A percentile compares a stretch with the other conserved stretches of the same genome.
phyloP scores from a whole-genome alignment of 2,113 vertebrate genomes.

The Rhynchopsitta pachyrhyncha region DNA sequence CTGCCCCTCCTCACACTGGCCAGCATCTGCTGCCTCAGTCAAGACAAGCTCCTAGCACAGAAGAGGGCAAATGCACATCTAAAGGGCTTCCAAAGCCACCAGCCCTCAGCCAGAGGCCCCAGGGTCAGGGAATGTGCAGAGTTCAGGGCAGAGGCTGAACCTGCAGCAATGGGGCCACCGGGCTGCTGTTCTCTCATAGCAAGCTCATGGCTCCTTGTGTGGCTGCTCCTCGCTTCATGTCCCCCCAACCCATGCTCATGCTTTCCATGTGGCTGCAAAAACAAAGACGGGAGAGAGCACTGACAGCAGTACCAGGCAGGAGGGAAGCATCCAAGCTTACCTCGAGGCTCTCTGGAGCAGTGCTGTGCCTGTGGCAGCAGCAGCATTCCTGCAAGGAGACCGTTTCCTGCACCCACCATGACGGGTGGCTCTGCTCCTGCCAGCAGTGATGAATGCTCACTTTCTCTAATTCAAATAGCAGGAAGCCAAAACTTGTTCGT shows the following conservation, averaged over 20 bases:
- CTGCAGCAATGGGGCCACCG: accelerated
- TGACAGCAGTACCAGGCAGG: accelerated
- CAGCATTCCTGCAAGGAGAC: not conserved
- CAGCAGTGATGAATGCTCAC: slow-evolving; percentile 50
- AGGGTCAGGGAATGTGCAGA: not conserved
- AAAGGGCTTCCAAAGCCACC: not conserved
- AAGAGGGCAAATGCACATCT: not conserved
- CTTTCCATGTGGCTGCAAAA: accelerated
- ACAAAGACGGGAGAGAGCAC: not conserved
- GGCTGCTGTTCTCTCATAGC: accelerated
- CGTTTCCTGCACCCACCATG: not conserved
- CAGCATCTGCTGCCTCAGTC: accelerated
- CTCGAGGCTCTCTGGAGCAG: not conserved
- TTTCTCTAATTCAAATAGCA: slow-evolving; percentile 60
- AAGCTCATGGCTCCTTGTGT: accelerated
- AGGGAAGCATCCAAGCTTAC: not conserved
- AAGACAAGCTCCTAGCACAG: not conserved
- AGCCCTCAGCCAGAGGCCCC: not conserved
- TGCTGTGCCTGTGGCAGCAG: not conserved
- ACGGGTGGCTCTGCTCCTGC: not conserved
- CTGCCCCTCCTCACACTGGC: not conserved
- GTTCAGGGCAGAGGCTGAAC: not conserved
- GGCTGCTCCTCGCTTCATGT: accelerated
- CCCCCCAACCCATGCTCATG: accelerated
- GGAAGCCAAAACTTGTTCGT: slow-evolving; percentile 46